These are phyloP conservation scores for Psittacula cyanocephala DNA, from an alignment of 2,113 vertebrate species.

Conservation along the genomic window DNA sequence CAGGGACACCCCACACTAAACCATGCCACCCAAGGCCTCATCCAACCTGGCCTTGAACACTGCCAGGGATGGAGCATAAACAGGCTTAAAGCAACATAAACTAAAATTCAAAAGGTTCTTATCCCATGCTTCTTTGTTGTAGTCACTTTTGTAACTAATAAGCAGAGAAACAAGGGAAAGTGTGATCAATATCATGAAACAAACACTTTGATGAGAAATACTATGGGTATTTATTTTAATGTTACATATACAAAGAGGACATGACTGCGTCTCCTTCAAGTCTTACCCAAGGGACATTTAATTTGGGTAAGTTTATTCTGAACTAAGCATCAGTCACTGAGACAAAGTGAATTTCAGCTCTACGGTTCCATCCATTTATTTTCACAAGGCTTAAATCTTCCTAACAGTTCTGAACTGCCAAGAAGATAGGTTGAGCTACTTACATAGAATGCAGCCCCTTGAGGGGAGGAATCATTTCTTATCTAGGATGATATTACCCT, in stretches of 20 bases:
- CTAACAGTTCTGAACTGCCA: neutral
- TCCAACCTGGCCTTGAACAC: no score
- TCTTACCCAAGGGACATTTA: neutral
- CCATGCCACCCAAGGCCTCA: no score
- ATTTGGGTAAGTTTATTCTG: neutral
- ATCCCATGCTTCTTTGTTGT: neutral
- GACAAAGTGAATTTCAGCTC: neutral
- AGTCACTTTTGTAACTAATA: neutral
- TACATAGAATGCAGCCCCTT: fast-evolving
- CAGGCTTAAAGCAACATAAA: neutral
- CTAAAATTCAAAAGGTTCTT: neutral
- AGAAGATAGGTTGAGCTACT: neutral
- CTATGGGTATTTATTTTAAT: neutral
- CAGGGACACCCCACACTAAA: no score
- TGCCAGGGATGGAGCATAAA: no score
- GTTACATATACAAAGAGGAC: neutral
- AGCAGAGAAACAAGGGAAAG: neutral
- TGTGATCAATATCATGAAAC: neutral
- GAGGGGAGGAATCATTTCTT: neutral
- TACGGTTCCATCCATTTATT: neutral
- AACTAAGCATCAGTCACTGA: neutral
- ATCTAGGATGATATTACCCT: constrained; percentile 37
- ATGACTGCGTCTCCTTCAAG: neutral
- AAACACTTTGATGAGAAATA: neutral
- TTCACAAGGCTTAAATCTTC: neutral